phyloP scores from a whole-genome alignment of 2,888 invertebrate genomes.

The Aphodius granarius region DNA sequence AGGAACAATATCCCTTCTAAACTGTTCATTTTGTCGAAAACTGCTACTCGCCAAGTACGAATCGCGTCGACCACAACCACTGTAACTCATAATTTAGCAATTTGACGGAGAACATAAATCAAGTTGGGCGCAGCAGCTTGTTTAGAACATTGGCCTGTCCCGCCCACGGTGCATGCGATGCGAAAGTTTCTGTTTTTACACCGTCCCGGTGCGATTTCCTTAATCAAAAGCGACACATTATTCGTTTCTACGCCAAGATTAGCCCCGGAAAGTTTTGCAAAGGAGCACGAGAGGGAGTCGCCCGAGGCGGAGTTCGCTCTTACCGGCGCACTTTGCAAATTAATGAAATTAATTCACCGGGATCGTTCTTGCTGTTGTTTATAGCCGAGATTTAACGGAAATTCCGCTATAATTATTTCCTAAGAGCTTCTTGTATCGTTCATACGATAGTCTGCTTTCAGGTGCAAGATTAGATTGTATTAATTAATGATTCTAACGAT shows the following conservation, averaged over 20 bases:
- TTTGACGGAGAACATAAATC: not conserved
- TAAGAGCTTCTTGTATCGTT: not conserved
- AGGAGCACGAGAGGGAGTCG: not conserved
- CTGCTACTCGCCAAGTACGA: not conserved
- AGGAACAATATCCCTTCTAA: no score
- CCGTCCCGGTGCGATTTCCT: not conserved
- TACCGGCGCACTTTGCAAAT: slow-evolving; percentile 12
- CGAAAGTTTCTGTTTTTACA: not conserved
- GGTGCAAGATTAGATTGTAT: not conserved
- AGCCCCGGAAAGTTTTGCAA: not conserved
- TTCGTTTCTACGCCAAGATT: not conserved
- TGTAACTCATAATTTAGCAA: not conserved
- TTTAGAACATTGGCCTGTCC: not conserved
- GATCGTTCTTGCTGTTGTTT: slow-evolving; percentile 8
- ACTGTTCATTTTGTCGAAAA: not conserved
- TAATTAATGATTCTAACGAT: not conserved
- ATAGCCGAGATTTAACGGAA: slow-evolving; percentile 9
- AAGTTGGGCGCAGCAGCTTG: not conserved
- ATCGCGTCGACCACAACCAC: not conserved
- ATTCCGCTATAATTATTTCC: not conserved
- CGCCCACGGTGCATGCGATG: not conserved
- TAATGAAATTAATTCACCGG: slow-evolving; percentile 7
- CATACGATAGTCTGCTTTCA: not conserved
- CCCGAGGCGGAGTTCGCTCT: not conserved
- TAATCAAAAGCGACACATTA: not conserved